Conservation (phyloP, 1,140 invertebrate species). For the Neodiprion fabricii region DNA sequence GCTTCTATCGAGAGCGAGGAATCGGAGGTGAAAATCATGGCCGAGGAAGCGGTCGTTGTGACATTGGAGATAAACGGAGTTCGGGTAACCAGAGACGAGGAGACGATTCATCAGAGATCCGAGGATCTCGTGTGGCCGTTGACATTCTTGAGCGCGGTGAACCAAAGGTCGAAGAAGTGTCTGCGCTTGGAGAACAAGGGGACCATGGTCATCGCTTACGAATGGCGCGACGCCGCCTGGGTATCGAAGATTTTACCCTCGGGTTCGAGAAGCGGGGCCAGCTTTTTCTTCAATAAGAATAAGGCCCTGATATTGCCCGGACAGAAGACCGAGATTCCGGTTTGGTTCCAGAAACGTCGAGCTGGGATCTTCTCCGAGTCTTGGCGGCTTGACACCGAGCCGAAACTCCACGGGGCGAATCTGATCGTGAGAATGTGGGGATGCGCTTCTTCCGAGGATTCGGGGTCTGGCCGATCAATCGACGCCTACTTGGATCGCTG, state of each 20-base stretch:
- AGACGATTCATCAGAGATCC: background rate
- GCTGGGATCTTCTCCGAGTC: constrained; percentile 29
- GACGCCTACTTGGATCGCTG: constrained; percentile 28
- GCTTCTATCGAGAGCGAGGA: background rate
- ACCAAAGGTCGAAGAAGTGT: constrained; percentile 12
- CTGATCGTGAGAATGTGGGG: constrained; percentile 39
- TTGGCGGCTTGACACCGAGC: constrained; percentile 42
- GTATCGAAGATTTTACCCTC: background rate
- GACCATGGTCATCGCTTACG: constrained; percentile 32
- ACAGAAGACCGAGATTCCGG: constrained; percentile 27
- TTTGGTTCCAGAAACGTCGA: constrained; percentile 34
- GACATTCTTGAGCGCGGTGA: constrained; percentile 21
- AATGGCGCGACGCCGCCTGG: constrained; percentile 31
- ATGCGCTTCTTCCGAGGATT: constrained; percentile 5
- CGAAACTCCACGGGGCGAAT: constrained; percentile 25
- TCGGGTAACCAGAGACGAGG: constrained; percentile 26
- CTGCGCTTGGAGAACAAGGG: constrained; percentile 46
- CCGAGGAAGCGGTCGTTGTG: constrained; percentile 14
- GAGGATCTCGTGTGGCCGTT: constrained; percentile 32
- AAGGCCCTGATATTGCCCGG: constrained; percentile 38
- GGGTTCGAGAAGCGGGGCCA: background rate
- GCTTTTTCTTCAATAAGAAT: constrained; percentile 49
- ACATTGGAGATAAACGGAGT: constrained; percentile 35
- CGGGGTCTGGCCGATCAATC: constrained; percentile 15
- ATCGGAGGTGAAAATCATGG: background rate